Conservation (phyloP, 2,797 vertebrate genomes). For the Manis javanica region DNA sequence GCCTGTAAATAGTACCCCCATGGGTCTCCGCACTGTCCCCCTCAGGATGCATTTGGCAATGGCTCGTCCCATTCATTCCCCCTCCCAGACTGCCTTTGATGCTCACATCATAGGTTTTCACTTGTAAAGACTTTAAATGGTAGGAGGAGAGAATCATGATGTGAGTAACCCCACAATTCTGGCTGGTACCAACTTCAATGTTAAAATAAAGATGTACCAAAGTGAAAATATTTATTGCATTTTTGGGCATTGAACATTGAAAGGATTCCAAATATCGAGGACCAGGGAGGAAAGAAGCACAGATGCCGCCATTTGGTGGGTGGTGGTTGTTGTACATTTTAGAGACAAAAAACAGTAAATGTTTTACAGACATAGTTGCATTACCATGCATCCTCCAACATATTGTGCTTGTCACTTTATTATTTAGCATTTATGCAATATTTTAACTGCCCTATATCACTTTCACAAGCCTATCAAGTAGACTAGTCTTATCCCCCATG, state of each 20-base stretch:
- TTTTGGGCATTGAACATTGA: slow-evolving; percentile 80
- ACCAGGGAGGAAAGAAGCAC: slow-evolving; percentile 80
- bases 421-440: slow-evolving; percentile 77
- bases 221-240: slow-evolving; percentile 77
- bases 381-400: slow-evolving; percentile 77
- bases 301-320: slow-evolving; percentile 81
- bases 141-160: slow-evolving; percentile 28
- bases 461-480: slow-evolving; percentile 54
- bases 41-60: not conserved
- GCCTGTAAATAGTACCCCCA: not conserved
- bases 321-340: slow-evolving; percentile 79
- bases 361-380: slow-evolving; percentile 78
- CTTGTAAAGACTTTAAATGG: slow-evolving; percentile 34
- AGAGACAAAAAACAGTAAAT: slow-evolving; percentile 80
- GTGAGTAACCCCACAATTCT: slow-evolving; percentile 53
- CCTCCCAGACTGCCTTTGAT: not conserved
- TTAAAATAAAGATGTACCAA: slow-evolving; percentile 75
- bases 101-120: slow-evolving; percentile 24
- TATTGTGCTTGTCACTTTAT: slow-evolving; percentile 80
- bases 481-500: not conserved
- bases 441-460: slow-evolving; percentile 68
- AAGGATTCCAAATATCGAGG: slow-evolving; percentile 82
- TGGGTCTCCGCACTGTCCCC: not conserved
- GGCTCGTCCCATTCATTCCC: not conserved
- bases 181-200: slow-evolving; percentile 54